These are phyloP conservation scores for Apus apus DNA, from an alignment of 2,113 vertebrate species.

Conservation along the genomic window DNA sequence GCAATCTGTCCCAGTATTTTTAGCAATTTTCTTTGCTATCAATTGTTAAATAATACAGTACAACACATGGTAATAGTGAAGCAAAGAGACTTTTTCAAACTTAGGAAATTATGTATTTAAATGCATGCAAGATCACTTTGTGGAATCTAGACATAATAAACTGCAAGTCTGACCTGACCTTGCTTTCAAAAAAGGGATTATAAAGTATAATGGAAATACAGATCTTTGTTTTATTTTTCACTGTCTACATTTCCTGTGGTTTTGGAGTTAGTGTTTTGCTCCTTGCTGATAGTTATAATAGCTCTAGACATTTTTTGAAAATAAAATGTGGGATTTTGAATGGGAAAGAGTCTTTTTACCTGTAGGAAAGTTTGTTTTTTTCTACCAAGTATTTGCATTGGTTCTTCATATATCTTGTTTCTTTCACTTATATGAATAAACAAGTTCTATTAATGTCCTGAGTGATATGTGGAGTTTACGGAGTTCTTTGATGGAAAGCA, in stretches of 20 bases:
- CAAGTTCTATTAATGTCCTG: background rate
- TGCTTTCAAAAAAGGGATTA: background rate
- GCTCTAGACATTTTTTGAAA: background rate
- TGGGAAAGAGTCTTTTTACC: background rate
- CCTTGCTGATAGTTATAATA: background rate
- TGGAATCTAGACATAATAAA: background rate
- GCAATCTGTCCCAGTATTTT: background rate
- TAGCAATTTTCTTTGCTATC: background rate
- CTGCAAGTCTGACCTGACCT: background rate
- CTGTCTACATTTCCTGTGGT: background rate
- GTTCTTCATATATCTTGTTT: background rate
- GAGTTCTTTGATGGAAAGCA: background rate
- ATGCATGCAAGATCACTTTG: background rate
- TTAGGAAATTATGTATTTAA: background rate
- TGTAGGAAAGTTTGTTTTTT: background rate
- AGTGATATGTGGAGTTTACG: background rate
- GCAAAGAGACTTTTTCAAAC: background rate
- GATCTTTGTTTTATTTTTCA: background rate
- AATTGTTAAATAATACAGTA: background rate
- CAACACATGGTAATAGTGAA: background rate
- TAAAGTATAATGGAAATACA: background rate
- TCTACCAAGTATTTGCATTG: background rate
- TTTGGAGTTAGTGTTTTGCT: background rate
- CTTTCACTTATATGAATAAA: background rate
- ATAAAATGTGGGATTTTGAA: background rate